These are phyloP conservation scores for Cyprinodon diabolis DNA, from an alignment of 2,797 vertebrate species.

Conservation along the genomic window DNA sequence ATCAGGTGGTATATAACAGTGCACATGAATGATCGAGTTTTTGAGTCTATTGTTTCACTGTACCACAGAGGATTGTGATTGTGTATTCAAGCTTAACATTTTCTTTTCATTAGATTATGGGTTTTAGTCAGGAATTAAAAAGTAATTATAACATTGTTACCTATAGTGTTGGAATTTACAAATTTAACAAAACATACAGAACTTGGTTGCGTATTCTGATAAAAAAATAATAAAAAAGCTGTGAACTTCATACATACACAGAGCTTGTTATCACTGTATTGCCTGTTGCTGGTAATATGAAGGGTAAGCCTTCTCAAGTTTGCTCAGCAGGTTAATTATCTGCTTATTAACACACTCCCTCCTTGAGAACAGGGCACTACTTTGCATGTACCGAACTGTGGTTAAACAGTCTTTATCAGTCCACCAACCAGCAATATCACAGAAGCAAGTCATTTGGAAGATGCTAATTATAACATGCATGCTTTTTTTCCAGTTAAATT, in stretches of 20 bases:
- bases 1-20: too few relatives aligned
- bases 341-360: neutral
- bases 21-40: too few relatives aligned
- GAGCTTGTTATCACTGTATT: neutral
- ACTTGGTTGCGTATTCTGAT: neutral
- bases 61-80: too few relatives aligned
- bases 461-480: neutral
- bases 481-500: neutral
- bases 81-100: too few relatives aligned
- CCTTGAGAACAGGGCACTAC: neutral
- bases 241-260: neutral
- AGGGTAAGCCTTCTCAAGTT: neutral
- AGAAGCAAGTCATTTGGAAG: neutral
- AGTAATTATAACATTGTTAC: too few relatives aligned
- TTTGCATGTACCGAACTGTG: neutral
- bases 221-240: neutral
- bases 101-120: too few relatives aligned
- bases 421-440: neutral
- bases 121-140: too few relatives aligned
- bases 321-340: conserved; percentile 8
- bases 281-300: neutral
- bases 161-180: neutral
- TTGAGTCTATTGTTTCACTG: too few relatives aligned
- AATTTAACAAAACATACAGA: neutral
- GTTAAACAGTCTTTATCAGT: neutral